A percentile compares a stretch with the other conserved stretches of the same genome.
Evolutionary conservation across 2,797 vertebrate species (phyloP).

Genomic region (Synanceia verrucosa): DNA sequence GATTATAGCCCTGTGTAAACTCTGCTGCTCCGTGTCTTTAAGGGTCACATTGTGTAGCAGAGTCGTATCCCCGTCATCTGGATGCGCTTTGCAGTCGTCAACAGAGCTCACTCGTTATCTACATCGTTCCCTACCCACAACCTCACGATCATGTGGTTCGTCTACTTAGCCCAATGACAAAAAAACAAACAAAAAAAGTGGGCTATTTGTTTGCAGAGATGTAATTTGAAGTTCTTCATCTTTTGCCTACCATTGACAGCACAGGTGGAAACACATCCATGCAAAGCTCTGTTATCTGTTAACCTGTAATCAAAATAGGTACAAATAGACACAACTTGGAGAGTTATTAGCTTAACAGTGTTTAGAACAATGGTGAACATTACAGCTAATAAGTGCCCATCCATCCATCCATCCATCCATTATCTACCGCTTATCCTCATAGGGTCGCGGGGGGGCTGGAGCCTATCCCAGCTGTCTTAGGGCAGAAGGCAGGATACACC

Average conservation of each 20-base stretch:
- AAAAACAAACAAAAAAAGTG: conserved; percentile 63
- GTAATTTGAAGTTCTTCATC: conserved; percentile 50
- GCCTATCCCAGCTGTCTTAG: too few species aligned
- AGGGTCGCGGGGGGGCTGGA: too few species aligned
- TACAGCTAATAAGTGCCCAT: neutral
- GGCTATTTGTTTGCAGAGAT: conserved; percentile 59
- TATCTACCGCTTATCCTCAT: too few species aligned
- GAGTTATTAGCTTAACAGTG: conserved; percentile 12
- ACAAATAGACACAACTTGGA: neutral
- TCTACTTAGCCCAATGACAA: conserved; percentile 61
- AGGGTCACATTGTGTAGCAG: conserved; percentile 68
- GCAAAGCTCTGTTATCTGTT: conserved; percentile 30
- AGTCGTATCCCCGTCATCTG: conserved; percentile 76
- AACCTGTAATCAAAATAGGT: conserved; percentile 21
- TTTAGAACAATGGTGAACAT: neutral
- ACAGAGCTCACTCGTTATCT: conserved; percentile 67
- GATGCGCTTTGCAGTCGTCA: conserved; percentile 79
- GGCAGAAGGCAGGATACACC: too few species aligned
- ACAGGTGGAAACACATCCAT: conserved; percentile 29
- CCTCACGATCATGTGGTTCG: conserved; percentile 67
- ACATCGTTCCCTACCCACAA: conserved; percentile 62
- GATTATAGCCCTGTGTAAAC: conserved; percentile 82
- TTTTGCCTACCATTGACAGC: conserved; percentile 40
- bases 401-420: too few species aligned
- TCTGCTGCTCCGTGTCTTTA: conserved; percentile 63